Evolutionary conservation across 2,113 vertebrate species (phyloP).

Genomic region (Mugil cephalus): DNA sequence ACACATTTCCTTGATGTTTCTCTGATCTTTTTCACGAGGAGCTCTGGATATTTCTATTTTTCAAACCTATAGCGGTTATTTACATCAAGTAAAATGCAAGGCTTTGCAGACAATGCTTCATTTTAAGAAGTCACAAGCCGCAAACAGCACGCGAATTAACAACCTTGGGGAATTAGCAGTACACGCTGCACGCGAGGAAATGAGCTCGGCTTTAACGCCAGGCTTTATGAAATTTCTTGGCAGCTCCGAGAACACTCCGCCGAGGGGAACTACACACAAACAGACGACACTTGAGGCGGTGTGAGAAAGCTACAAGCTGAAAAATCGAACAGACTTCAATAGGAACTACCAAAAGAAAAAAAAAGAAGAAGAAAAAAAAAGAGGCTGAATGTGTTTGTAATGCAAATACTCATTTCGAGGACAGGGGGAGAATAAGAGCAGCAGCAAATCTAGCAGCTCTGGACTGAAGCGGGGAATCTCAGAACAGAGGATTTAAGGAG

Average conservation of each 20-base stretch:
- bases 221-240: not conserved
- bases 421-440: slow-evolving; percentile 38
- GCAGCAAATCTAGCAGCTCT: slow-evolving; percentile 36
- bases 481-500: slow-evolving; percentile 44
- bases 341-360: slow-evolving; percentile 14
- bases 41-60: too few species aligned
- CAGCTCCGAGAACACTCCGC: slow-evolving; percentile 30
- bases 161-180: slow-evolving; percentile 21
- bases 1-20: too few species aligned
- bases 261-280: slow-evolving; percentile 33
- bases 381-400: slow-evolving; percentile 51
- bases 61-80: too few species aligned
- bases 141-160: not conserved
- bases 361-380: too few species aligned
- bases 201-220: slow-evolving; percentile 11
- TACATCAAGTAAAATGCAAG: too few species aligned
- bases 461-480: slow-evolving; percentile 30
- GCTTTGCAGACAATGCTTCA: not conserved
- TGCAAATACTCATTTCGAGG: slow-evolving; percentile 57
- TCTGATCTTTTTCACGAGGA: too few species aligned
- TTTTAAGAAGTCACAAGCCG: slow-evolving; percentile 1
- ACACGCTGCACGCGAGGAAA: slow-evolving; percentile 15
- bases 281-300: slow-evolving; percentile 14
- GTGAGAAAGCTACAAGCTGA: slow-evolving; percentile 46
- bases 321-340: slow-evolving; percentile 45